Evolutionary conservation across 1,140 invertebrate genomes (phyloP), one percentile per base, ranked within the genome.

Genomic region (Chlorops oryzae): DNA sequence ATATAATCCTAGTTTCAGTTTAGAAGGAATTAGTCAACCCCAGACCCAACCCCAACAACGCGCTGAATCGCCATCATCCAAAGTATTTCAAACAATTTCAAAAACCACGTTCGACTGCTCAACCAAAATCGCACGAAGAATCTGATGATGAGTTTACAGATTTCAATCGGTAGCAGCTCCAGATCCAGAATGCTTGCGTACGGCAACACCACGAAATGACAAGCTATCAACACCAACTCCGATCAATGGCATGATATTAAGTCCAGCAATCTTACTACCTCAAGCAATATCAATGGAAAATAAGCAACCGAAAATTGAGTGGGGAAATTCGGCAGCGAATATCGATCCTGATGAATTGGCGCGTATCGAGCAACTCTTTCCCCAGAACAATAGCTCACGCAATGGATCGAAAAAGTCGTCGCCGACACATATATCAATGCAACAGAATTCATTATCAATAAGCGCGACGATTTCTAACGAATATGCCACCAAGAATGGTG

Each of bases 331-430:
- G 25, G 53, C 63, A 2, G 25, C 57, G 39, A 81, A 77, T 40
- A 79, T 82, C 46, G 77, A 80, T 57, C 75, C 80, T n/a, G 80
- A 82, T 59, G 81, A 83, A 61, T 64, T 83, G 34, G 78, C 77
- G 2, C 63, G 76, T 37, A 79, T 81, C 51, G 73, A 74, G 51
- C 59, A 68, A 43, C 27, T 70, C 1, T 72, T 72, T 12, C 59
- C 69, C 18, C 52, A 59, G 24, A 35, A 50, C 4, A 51, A 49
- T 47, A 39, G 37, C 15, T 9, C 40, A 1, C 24, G 23, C 3
- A 24, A 41, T 28, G 22, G 38, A 2, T 70, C 70, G 5, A 59
- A 61, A 37, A 49, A 49, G 42, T 7, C 37, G 6, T 35, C 47
- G 18, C 46, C 47, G 5, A 51, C 34, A 15, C 38, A 55, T 59